Evolutionary conservation across 2,888 invertebrate species (phyloP).

Genomic region (Callosobruchus maculatus): DNA sequence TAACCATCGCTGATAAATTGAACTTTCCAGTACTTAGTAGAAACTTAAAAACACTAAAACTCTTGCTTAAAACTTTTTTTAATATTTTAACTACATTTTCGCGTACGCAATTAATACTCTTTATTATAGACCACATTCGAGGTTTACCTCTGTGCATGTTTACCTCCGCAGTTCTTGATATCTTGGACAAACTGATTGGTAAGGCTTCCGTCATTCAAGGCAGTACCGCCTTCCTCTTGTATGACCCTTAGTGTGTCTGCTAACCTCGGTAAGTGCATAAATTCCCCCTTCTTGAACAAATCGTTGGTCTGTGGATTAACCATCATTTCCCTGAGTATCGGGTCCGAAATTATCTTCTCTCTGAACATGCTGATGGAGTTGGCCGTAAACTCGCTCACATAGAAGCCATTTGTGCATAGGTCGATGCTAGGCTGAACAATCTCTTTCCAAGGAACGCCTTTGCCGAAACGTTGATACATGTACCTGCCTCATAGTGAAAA

Average conservation of each 20-base stretch:
- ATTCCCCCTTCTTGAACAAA: constrained; percentile 26
- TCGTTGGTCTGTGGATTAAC: constrained; percentile 30
- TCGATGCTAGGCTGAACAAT: constrained; percentile 76
- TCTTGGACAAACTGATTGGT: constrained; percentile 44
- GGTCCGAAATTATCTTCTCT: constrained; percentile 2
- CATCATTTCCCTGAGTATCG: constrained; percentile 26
- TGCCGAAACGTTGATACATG: constrained; percentile 7
- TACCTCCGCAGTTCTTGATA: constrained; percentile 51
- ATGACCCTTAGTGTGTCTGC: constrained; percentile 55
- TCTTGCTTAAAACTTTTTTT: too few relatives aligned
- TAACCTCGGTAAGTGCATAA: constrained; percentile 33
- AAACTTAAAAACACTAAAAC: too few relatives aligned
- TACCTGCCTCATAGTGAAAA: too few relatives aligned
- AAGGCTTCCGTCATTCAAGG: constrained; percentile 56
- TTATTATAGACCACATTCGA: too few relatives aligned
- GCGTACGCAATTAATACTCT: too few relatives aligned
- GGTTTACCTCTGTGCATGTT: too few relatives aligned
- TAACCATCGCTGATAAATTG: too few relatives aligned
- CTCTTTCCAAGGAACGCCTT: constrained; percentile 66
- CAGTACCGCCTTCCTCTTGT: constrained; percentile 52
- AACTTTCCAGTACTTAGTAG: too few relatives aligned
- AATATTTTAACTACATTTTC: too few relatives aligned
- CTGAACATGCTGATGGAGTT: too few relatives aligned
- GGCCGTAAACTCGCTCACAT: constrained; percentile 49
- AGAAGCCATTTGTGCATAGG: constrained; percentile 68